phyloP scores from a whole-genome alignment of 2,888 invertebrate species.

The Melolontha melolontha region DNA sequence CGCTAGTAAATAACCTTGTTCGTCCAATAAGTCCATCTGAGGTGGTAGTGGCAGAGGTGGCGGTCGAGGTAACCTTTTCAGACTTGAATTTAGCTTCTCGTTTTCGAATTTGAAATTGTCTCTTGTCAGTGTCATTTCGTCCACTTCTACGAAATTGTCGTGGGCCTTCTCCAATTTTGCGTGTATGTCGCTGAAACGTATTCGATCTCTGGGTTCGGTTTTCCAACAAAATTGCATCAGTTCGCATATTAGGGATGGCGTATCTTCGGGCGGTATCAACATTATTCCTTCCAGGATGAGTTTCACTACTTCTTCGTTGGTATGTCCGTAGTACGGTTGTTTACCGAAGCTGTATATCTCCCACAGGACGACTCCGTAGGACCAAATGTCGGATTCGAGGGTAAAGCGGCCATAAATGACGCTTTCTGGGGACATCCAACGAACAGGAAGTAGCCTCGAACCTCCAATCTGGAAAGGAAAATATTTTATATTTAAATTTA shows the following conservation, averaged over 20 bases:
- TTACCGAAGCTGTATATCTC: conserved; percentile 94
- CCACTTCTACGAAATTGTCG: conserved; percentile 43
- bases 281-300: conserved; percentile 84
- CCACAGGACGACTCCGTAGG: conserved; percentile 93
- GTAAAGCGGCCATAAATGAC: conserved; percentile 91
- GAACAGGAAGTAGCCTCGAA: conserved; percentile 83
- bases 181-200: conserved; percentile 78
- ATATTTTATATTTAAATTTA: too few species aligned
- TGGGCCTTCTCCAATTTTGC: conserved; percentile 70
- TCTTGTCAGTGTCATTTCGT: conserved; percentile 9
- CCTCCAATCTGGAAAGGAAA: conserved; percentile 74
- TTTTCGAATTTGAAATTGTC: conserved; percentile 48
- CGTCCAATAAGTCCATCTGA: conserved; percentile 70
- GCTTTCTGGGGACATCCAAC: conserved; percentile 98
- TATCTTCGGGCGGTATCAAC: conserved; percentile 83
- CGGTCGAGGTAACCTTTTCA: conserved; percentile 66
- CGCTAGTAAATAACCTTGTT: conserved; percentile 77
- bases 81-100: conserved; percentile 48
- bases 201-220: conserved; percentile 81
- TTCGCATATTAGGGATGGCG: conserved; percentile 78
- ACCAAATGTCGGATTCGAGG: conserved; percentile 93
- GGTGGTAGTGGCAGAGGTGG: conserved; percentile 67
- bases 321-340: conserved; percentile 92
- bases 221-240: conserved; percentile 87
- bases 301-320: conserved; percentile 87